Percentiles rank a stretch among this genome's conserved stretches.
phyloP scores from a whole-genome alignment of 2,113 vertebrate genomes.

The Gopherus flavomarginatus region DNA sequence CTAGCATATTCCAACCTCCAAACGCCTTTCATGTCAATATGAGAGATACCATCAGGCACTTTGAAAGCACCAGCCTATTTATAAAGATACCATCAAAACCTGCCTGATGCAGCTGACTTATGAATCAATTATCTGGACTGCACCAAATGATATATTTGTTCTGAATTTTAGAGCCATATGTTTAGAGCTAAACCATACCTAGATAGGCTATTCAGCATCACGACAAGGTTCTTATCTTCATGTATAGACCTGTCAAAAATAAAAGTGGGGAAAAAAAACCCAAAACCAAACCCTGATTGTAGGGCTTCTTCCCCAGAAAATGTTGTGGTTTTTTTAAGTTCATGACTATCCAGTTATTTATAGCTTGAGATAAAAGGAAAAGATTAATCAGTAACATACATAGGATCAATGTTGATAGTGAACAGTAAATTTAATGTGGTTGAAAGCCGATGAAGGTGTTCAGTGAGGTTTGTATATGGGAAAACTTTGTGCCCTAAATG shows the following conservation, averaged over 20 bases:
- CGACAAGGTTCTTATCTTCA: conserved; percentile 75
- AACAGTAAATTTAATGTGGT: conserved; percentile 22
- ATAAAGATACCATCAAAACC: conserved; percentile 84
- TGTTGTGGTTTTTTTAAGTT: background rate
- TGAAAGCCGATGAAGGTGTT: background rate
- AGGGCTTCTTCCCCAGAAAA: conserved; percentile 47
- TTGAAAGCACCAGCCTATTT: conserved; percentile 79
- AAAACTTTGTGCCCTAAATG: background rate
- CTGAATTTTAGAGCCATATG: conserved; percentile 78
- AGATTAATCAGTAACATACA: background rate
- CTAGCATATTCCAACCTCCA: conserved; percentile 77
- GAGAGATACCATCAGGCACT: conserved; percentile 79
- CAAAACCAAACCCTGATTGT: conserved; percentile 27
- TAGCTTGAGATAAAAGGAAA: background rate
- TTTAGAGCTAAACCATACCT: conserved; percentile 71
- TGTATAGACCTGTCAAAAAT: conserved; percentile 69
- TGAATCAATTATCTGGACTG: conserved; percentile 83
- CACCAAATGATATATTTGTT: conserved; percentile 77
- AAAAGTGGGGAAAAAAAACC: conserved; percentile 36
- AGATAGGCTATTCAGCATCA: conserved; percentile 76
- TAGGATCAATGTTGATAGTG: conserved; percentile 3
- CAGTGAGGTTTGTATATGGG: background rate
- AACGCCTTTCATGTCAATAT: conserved; percentile 81
- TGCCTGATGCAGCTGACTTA: conserved; percentile 83
- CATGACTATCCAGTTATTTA: conserved; percentile 22